Evolutionary conservation across 2,797 vertebrate genomes (phyloP).

Genomic region (Cossypha caffra): DNA sequence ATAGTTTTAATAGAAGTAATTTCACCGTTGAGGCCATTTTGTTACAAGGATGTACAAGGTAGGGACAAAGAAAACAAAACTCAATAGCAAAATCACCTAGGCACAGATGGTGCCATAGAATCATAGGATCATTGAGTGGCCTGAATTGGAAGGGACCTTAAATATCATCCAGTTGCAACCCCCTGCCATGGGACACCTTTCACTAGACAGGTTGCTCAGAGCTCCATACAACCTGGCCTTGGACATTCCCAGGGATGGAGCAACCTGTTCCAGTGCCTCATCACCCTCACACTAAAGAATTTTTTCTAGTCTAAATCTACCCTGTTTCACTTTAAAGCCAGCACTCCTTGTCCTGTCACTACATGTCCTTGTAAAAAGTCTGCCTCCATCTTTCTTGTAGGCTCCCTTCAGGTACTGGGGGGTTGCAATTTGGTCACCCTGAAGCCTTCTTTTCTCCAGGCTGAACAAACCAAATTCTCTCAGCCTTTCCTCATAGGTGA

Average conservation of each 20-base stretch:
- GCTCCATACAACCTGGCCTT: neutral
- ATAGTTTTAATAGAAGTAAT: neutral
- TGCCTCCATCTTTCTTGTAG: neutral
- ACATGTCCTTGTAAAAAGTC: neutral
- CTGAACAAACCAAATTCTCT: neutral
- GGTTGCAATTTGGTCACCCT: neutral
- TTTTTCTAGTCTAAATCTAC: neutral
- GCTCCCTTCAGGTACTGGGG: neutral
- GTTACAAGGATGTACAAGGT: neutral
- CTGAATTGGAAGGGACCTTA: neutral
- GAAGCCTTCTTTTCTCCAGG: neutral
- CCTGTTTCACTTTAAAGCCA: neutral
- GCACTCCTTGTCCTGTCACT: neutral
- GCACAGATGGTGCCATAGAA: neutral
- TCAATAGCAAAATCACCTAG: neutral
- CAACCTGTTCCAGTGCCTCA: neutral
- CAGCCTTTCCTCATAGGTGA: rapidly evolving
- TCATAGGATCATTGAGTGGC: rapidly evolving
- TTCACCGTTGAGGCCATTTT: neutral
- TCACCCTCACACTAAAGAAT: neutral
- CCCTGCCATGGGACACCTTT: neutral
- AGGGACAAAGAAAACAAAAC: neutral
- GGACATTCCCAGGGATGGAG: neutral
- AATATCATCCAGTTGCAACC: neutral
- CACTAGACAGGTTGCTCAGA: neutral